A percentile compares a stretch with the other conserved stretches of the same genome.
These are phyloP conservation scores for Odontamblyopus rebecca DNA, from an alignment of 2,797 vertebrate species.

Conservation along the genomic window DNA sequence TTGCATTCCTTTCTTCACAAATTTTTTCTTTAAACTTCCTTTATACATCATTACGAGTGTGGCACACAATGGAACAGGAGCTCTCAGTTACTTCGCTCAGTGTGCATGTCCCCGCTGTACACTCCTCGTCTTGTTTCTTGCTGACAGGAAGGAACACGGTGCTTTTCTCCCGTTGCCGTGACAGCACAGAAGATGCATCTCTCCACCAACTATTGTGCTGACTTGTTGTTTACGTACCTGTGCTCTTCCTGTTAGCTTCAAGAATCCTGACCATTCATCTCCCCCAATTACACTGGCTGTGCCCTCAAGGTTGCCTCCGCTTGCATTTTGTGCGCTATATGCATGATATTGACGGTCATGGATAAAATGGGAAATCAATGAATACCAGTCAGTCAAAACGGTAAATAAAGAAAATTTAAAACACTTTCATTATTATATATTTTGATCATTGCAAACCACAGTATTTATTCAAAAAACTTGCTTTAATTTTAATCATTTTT, in stretches of 20 bases:
- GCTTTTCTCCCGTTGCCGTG: constrained; percentile 9
- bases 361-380: too few relatives aligned
- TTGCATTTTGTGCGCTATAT: background rate
- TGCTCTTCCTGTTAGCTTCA: constrained; percentile 8
- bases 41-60: constrained; percentile 2
- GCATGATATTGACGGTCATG: background rate
- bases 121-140: constrained; percentile 4
- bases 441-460: too few relatives aligned
- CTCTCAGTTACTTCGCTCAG: background rate
- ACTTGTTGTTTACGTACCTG: constrained; percentile 14
- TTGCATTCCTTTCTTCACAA: constrained; percentile 1
- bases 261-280: constrained; percentile 10
- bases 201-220: constrained; percentile 11
- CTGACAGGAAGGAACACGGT: constrained; percentile 13
- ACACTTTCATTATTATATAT: too few relatives aligned
- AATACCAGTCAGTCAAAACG: background rate
- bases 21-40: constrained; percentile 3
- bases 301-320: constrained; percentile 2
- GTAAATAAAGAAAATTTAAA: too few relatives aligned
- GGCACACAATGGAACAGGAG: constrained; percentile 7
- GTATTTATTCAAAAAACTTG: too few relatives aligned
- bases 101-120: constrained; percentile 8
- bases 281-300: constrained; percentile 3
- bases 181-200: constrained; percentile 18
- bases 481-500: too few relatives aligned